These are phyloP conservation scores for Eristalis arbustorum DNA, from an alignment of 2,888 invertebrate species.

Conservation along the genomic window DNA sequence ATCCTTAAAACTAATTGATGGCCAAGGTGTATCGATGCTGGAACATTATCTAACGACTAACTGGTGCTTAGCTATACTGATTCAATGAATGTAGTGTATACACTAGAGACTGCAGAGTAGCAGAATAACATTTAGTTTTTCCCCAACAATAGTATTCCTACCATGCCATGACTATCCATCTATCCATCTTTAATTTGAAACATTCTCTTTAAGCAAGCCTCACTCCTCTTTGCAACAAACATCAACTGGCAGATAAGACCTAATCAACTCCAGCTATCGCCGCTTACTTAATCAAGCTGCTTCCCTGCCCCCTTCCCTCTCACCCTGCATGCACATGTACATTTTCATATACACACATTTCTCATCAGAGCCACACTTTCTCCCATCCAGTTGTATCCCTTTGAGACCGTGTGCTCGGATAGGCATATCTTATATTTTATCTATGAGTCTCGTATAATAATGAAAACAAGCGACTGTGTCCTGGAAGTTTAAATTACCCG, in stretches of 20 bases:
- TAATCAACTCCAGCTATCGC: constrained; percentile 60
- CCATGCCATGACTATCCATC: background rate
- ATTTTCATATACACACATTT: background rate
- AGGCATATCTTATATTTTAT: constrained; percentile 57
- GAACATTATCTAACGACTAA: too few species aligned
- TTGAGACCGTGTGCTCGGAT: constrained; percentile 49
- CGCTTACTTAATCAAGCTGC: constrained; percentile 43
- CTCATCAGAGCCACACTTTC: background rate
- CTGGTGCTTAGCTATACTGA: too few species aligned
- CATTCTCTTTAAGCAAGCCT: background rate
- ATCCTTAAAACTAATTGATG: too few species aligned
- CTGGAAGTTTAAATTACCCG: constrained; percentile 68
- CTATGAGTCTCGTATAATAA: constrained; percentile 32
- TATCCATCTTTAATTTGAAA: background rate
- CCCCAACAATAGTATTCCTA: background rate
- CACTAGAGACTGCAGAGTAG: too few species aligned
- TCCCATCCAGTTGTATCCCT: constrained; percentile 36
- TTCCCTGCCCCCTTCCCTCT: background rate
- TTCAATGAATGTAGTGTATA: too few species aligned
- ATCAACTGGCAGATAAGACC: constrained; percentile 42
- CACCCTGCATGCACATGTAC: background rate
- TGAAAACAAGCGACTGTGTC: constrained; percentile 44
- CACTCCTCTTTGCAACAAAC: background rate
- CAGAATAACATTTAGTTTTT: too few species aligned
- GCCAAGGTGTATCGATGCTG: too few species aligned